Conservation (phyloP, 2,888 invertebrate species). For the Andrena praecox region DNA sequence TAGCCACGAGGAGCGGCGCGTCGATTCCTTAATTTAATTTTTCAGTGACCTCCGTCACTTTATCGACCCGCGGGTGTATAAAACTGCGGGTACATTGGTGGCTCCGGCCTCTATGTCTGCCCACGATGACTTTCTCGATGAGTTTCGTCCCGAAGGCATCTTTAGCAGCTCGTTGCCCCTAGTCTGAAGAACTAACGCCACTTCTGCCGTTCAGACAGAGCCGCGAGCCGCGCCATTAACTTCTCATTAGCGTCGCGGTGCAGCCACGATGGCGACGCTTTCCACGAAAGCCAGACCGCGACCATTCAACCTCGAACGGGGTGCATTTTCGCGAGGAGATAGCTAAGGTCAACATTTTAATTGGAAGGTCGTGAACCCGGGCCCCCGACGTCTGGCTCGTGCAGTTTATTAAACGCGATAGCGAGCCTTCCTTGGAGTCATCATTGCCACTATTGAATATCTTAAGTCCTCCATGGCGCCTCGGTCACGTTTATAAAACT, state of each 20-base stretch:
- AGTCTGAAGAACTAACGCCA: slow-evolving; percentile 66
- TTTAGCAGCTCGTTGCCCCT: slow-evolving; percentile 58
- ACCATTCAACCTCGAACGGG: slow-evolving; percentile 24
- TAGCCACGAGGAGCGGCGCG: too few species aligned
- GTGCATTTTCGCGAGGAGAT: slow-evolving; percentile 32
- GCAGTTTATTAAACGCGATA: slow-evolving; percentile 25
- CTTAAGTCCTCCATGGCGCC: neutral
- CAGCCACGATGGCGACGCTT: slow-evolving; percentile 33
- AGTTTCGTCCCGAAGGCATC: slow-evolving; percentile 41
- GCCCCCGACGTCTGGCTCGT: neutral
- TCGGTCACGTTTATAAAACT: neutral
- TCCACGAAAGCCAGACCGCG: slow-evolving; percentile 30
- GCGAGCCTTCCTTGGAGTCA: neutral
- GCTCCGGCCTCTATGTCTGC: neutral
- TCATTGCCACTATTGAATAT: slow-evolving; percentile 2
- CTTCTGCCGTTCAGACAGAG: slow-evolving; percentile 61
- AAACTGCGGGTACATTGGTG: neutral
- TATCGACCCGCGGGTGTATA: neutral
- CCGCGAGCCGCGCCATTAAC: slow-evolving; percentile 72
- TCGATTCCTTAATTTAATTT: too few species aligned
- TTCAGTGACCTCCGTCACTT: neutral
- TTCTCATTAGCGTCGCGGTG: slow-evolving; percentile 73
- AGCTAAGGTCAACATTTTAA: slow-evolving; percentile 59
- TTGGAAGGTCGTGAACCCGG: slow-evolving; percentile 54
- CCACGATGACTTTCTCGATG: slow-evolving; percentile 30